Base-by-base conservation (phyloP, 2,113 vertebrate species). In the Myrmecophaga tridactyla region DNA sequence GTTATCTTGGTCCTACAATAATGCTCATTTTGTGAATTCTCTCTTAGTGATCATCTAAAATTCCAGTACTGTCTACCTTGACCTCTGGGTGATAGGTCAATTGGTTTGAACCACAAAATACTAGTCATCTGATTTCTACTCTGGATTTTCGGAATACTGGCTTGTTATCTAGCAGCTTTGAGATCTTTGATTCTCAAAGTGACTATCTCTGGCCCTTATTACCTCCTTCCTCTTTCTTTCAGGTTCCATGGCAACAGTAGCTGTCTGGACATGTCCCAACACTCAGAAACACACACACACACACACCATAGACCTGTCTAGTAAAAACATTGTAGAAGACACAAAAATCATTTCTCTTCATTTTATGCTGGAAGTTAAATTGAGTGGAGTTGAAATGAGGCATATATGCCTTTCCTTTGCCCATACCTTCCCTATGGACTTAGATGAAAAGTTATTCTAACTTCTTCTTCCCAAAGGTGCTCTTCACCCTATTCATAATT, bases 61-160 rank as follows among this genome's bases (percentile, higher is more conserved):
- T 53, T 75, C 25, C 46, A 85, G 62, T 13, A n/a, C 29, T 85
- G 4, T 86, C 43, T 36, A 7, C 63, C 84, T 63, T 63, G 69
- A 90, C 25, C 12, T 82, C 27, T 77, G 56, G 2, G 23, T 63
- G 41, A 70, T 62, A 70, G 34, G 8, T 60, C 48, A 67, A 2
- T 75, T 88, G 36, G 72, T 70, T 88, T 94, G 83, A 96, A 81
- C 36, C 82, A 65, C 67, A 95, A 20, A 67, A 84, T 20, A 36
- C 46, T 39, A 34, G 12, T 75, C 23, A 31, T 83, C 31, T 94
- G 65, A 56, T 84, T 92, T 62, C 3, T 69, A 27, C 41, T 70
- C 15, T 43, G 83, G 51, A 84, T 95, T 73, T 88, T 90, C 29
- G 82, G n/a, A 83, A 53, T 20, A 20, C 20, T 60, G 62, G 15